phyloP scores from a whole-genome alignment of 2,113 vertebrate genomes.

The Microcebus ravelobensis region DNA sequence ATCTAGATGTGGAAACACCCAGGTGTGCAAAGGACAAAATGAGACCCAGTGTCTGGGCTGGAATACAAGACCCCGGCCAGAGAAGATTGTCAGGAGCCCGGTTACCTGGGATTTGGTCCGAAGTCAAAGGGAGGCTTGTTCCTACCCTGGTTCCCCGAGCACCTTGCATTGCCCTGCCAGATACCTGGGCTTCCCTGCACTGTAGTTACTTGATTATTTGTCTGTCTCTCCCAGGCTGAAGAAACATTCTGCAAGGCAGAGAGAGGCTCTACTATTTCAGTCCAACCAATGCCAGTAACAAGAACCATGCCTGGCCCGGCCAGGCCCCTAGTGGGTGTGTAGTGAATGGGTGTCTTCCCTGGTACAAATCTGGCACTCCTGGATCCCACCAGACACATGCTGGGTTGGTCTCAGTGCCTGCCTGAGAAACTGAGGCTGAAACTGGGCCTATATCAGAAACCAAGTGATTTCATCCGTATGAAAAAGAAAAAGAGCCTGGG shows the following conservation, averaged over 20 bases:
- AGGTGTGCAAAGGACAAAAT: neutral
- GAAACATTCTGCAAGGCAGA: neutral
- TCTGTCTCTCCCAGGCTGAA: neutral
- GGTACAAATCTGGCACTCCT: neutral
- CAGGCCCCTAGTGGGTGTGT: rapidly evolving
- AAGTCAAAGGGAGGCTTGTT: neutral
- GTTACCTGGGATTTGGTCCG: neutral
- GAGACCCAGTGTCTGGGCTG: neutral
- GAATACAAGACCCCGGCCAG: neutral
- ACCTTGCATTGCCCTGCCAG: rapidly evolving
- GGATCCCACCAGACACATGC: neutral
- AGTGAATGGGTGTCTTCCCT: rapidly evolving
- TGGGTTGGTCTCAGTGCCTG: neutral
- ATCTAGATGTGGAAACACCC: neutral
- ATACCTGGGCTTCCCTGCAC: neutral
- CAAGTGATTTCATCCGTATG: neutral
- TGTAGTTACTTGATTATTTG: rapidly evolving
- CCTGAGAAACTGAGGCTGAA: no score
- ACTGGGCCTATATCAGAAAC: neutral
- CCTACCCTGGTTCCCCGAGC: neutral
- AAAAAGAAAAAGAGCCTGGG: neutral
- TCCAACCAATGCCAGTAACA: neutral
- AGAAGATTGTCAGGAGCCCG: neutral
- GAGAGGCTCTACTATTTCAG: neutral
- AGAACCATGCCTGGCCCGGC: neutral